Base-by-base conservation (phyloP, 2,797 vertebrate genomes). In the Paedocypris micromegethes region DNA sequence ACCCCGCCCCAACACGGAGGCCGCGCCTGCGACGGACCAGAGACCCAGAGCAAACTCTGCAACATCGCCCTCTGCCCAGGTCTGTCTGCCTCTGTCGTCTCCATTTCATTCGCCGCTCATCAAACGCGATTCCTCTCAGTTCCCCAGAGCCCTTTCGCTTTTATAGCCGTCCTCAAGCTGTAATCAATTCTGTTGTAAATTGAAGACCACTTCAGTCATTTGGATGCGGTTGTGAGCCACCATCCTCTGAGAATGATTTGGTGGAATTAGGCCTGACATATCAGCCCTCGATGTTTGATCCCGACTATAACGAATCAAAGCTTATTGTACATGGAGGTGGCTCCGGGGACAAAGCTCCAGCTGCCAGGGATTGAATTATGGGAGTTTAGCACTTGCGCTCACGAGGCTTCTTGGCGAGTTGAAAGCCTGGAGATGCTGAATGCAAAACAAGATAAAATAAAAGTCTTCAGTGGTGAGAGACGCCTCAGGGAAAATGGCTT, bases 41-140 rank as follows among this genome's bases (percentile, higher is more conserved):
- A 99, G 85, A 97, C 93, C 58, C 97, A 98, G 84, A 97, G 95
- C 86, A 98, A 98, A 85, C 94, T 96, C 85, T 99, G 97, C 92
- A 99, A 99, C 91, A 99, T 99, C 86, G 97, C 97, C 74, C 92
- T 98, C 69, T 99, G 97, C 79, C 96, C 97, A 89, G 96, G 97
- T 99, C 81, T 79, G 80, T 75, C 55, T 8, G 7, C 9, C 23
- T 41, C 37, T 39, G 7, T 5, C 5, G 39, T 56, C 39, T 56
- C 39, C 2, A 40, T 56, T 46, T 58, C 57, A 23, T 23, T 23
- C 23, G 23, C 23, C 23, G 23, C 23, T 23, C 23, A 23, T 23
- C 23, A 3, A 58, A 72, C 64, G 43, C 47, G n/a, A 57, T 64
- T 9, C 50, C 49, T 38, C 45, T 2, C 8, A 41, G 5, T 40